These are phyloP conservation scores for Clunio marinus DNA, from an alignment of 2,888 invertebrate species.

Conservation along the genomic window DNA sequence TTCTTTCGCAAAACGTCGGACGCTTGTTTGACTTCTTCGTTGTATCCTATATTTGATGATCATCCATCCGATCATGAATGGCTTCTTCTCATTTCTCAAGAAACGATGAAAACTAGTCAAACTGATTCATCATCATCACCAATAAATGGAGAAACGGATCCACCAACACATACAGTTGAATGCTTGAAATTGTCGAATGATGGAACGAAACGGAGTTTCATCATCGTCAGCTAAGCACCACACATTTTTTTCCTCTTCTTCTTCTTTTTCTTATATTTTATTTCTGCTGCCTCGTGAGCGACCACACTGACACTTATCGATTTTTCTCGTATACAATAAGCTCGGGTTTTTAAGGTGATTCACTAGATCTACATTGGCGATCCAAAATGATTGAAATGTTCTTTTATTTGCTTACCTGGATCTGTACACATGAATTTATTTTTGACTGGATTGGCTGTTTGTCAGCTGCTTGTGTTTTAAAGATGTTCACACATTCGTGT, in stretches of 20 bases:
- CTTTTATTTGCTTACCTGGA: constrained; percentile 49
- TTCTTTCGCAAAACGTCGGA: constrained; percentile 6
- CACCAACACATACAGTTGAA: constrained; percentile 29
- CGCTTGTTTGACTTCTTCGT: neutral
- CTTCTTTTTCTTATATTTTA: neutral
- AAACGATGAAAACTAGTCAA: constrained; percentile 22
- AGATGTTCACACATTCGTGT: constrained; percentile 52
- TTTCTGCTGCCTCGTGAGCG: constrained; percentile 25
- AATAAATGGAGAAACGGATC: constrained; percentile 25
- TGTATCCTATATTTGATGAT: neutral
- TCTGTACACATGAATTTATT: constrained; percentile 51
- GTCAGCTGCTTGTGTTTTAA: constrained; percentile 52
- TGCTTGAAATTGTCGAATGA: constrained; percentile 19
- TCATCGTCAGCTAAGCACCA: constrained; percentile 35
- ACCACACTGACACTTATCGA: constrained; percentile 37
- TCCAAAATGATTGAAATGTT: neutral
- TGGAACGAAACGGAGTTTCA: constrained; percentile 16
- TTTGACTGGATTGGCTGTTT: constrained; percentile 51
- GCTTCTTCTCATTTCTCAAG: neutral
- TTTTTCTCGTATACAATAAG: constrained; percentile 32
- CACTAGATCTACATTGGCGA: constrained; percentile 1
- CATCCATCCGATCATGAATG: neutral
- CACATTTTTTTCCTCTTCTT: constrained; percentile 15
- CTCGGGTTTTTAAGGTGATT: constrained; percentile 19
- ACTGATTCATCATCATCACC: neutral